Evolutionary conservation across 2,888 invertebrate genomes (phyloP).

Genomic region (Chymomyza fuscimana): DNA sequence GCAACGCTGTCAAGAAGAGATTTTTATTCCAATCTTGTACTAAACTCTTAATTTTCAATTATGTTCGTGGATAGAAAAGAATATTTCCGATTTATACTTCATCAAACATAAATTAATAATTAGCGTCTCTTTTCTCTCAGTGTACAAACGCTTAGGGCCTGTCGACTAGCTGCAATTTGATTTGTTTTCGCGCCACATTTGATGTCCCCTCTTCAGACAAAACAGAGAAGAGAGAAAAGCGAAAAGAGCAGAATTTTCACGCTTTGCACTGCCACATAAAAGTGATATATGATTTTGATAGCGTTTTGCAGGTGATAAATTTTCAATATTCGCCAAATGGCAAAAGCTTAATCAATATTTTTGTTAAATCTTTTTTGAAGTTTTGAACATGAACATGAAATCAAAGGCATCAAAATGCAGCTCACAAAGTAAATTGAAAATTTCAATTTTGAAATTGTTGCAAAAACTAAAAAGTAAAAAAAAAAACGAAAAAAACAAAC

Average conservation of each 20-base stretch:
- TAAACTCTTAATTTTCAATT: no score
- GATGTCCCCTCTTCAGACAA: not conserved
- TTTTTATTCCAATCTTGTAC: no score
- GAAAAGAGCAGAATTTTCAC: not conserved
- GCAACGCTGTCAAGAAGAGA: no score
- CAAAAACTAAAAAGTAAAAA: not conserved
- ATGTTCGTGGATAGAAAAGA: no score
- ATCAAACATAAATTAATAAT: no score
- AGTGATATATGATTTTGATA: not conserved
- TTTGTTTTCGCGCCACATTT: not conserved
- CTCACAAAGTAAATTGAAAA: not conserved
- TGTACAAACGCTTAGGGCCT: not conserved
- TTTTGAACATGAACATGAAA: not conserved
- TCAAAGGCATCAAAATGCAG: not conserved
- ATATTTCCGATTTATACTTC: no score
- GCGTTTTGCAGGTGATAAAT: not conserved
- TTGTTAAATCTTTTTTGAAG: not conserved
- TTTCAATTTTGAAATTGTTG: not conserved
- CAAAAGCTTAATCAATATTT: no score
- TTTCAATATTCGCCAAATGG: not conserved
- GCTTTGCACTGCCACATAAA: not conserved
- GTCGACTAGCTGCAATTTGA: not conserved
- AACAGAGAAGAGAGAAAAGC: not conserved
- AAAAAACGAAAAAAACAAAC: not conserved
- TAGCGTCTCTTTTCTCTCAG: not conserved